These are phyloP conservation scores for Hypercompe scribonia DNA, from an alignment of 2,888 invertebrate species.

Conservation along the genomic window DNA sequence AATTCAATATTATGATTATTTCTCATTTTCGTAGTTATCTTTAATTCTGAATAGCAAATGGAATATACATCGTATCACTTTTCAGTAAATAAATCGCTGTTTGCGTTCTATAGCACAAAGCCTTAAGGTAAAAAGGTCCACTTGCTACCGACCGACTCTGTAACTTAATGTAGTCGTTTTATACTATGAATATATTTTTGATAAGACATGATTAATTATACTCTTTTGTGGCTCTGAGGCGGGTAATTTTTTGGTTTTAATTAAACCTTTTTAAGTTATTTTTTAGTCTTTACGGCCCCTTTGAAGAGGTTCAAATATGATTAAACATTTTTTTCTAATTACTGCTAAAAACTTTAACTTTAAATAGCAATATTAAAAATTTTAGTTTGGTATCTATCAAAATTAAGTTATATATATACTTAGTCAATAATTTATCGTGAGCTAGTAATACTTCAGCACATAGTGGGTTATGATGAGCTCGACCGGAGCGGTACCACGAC, in stretches of 20 bases:
- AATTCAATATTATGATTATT: too few species aligned
- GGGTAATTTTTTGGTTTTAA: conserved; percentile 22
- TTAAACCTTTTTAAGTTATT: conserved; percentile 20
- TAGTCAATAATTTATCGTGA: too few species aligned
- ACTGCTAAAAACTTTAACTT: background rate
- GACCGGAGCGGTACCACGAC: too few species aligned
- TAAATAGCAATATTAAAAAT: background rate
- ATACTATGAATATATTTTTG: conserved; percentile 32
- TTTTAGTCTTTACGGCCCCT: conserved; percentile 6
- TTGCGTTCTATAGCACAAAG: background rate
- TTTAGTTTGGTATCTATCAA: too few species aligned
- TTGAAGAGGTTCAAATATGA: background rate
- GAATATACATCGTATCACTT: too few species aligned
- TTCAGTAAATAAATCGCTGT: background rate
- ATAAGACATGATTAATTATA: conserved; percentile 47
- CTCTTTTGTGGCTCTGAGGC: conserved; percentile 11
- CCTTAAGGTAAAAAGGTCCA: conserved; percentile 4
- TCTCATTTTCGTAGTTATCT: too few species aligned
- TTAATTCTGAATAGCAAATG: background rate
- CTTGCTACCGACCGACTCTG: conserved; percentile 14
- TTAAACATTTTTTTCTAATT: background rate
- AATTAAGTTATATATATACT: too few species aligned
- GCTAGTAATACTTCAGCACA: too few species aligned
- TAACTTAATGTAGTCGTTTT: conserved; percentile 21
- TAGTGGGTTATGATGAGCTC: too few species aligned